Percentiles rank a stretch among this genome's conserved stretches.
Conservation (phyloP, 2,888 invertebrate species). For the Plutella xylostella region DNA sequence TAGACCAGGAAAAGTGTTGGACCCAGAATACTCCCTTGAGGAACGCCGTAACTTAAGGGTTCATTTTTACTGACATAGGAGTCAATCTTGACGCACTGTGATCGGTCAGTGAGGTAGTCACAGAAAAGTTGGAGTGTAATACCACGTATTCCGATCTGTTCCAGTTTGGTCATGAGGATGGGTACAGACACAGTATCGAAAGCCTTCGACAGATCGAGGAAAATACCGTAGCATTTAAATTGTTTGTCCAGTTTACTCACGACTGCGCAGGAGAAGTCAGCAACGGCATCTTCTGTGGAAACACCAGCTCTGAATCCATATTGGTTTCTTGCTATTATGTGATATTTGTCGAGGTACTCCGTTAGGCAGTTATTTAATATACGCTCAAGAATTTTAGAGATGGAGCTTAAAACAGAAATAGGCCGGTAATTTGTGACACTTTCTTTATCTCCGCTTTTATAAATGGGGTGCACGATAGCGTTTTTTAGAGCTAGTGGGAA, state of each 20-base stretch:
- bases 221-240: slow-evolving; percentile 6
- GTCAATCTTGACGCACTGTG: neutral
- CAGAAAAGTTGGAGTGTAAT: slow-evolving; percentile 8
- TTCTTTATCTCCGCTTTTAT: slow-evolving; percentile 12
- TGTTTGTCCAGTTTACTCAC: slow-evolving; percentile 4
- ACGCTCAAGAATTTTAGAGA: slow-evolving; percentile 10
- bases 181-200: slow-evolving; percentile 7
- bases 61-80: neutral
- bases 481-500: slow-evolving; percentile 12
- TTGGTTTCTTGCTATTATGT: slow-evolving; percentile 10
- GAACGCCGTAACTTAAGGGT: neutral
- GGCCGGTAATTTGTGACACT: slow-evolving; percentile 6
- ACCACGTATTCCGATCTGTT: slow-evolving; percentile 11
- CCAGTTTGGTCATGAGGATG: slow-evolving; percentile 7
- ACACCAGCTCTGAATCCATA: slow-evolving; percentile 12
- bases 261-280: slow-evolving; percentile 4
- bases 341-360: slow-evolving; percentile 9
- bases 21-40: slow-evolving; percentile 1
- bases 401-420: slow-evolving; percentile 8
- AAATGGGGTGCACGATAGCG: slow-evolving; percentile 8
- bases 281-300: slow-evolving; percentile 13
- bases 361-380: slow-evolving; percentile 7
- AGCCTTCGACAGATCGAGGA: slow-evolving; percentile 14
- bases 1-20: slow-evolving; percentile 2
- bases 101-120: slow-evolving; percentile 7